Base-by-base conservation (phyloP, 2,888 invertebrate genomes). In the Dorcus hopei region DNA sequence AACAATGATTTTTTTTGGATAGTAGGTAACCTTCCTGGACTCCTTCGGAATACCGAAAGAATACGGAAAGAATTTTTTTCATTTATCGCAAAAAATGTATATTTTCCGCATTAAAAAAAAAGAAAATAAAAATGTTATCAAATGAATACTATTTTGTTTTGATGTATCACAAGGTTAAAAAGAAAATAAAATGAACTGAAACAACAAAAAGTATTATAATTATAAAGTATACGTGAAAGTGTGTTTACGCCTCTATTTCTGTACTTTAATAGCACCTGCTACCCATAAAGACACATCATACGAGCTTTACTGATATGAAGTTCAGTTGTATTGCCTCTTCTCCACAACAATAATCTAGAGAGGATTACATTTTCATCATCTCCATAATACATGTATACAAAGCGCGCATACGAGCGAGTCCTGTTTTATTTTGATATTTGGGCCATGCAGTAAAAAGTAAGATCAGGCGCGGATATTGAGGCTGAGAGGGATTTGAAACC, bases 301-400 rank as follows among this genome's bases (percentile, higher is more conserved):
- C 67, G 63, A 69, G 68, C 69, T 68, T 66, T 68, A 64, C 63
- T 68, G 70, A 69, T 68, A 68, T 69, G 68, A 69, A 68, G 61
- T 68, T 67, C 64, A 63, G 65, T 65, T 67, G 64, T 65, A 69
- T 68, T 65, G 70, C 65, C 64, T 64, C 65, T 64, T 58, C 63
- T 64, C 63, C 67, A 62, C 68, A 63, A 71, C 73, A 73, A 73
- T 73, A 72, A 73, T 73, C 72, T 71, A 66, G 70, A 71, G 70
- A 71, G 72, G 73, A 73, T 73, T 73, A 72, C 70, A 67, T 72
- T 72, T 71, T 72, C 71, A 72, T 72, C 73, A 72, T 72, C 72
- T 72, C 66, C 72, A 72, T 72, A 72, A 73, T 73, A 68, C 70
- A 70, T 67, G 69, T 69, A 66, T 67, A 67, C 67, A 67, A 66